Percentiles rank a stretch among this genome's conserved stretches.
Evolutionary conservation across 2,888 invertebrate genomes (phyloP).

Genomic region (Panzeria rudis): DNA sequence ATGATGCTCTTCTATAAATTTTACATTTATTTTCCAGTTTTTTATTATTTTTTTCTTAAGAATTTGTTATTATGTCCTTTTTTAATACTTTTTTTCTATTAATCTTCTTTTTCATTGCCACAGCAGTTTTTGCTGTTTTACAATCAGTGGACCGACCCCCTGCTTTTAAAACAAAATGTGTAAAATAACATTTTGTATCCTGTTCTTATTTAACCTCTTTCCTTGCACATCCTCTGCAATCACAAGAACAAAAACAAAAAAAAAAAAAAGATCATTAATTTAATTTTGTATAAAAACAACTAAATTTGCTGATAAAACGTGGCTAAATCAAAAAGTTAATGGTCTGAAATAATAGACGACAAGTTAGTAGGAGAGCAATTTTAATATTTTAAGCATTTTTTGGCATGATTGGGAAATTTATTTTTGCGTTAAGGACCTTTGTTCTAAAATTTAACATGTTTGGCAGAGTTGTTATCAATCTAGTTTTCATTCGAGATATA

Average conservation of each 20-base stretch:
- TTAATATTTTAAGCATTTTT: neutral
- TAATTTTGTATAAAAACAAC: constrained; percentile 50
- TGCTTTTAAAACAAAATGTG: constrained; percentile 2
- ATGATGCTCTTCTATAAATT: constrained; percentile 56
- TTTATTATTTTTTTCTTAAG: constrained; percentile 27
- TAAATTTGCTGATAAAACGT: constrained; percentile 41
- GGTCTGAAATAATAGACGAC: constrained; percentile 47
- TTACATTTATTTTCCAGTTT: constrained; percentile 67
- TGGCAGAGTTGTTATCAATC: no score
- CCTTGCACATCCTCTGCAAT: neutral
- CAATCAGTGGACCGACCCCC: neutral
- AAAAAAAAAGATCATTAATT: constrained; percentile 58
- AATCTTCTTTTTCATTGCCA: constrained; percentile 39
- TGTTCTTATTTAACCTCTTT: constrained; percentile 39
- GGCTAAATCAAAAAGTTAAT: constrained; percentile 65
- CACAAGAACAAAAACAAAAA: neutral
- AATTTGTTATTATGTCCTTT: constrained; percentile 13
- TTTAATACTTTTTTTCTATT: constrained; percentile 16
- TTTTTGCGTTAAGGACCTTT: neutral
- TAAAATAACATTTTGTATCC: constrained; percentile 42
- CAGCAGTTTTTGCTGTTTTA: constrained; percentile 36
- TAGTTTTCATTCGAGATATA: no score
- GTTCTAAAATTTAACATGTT: no score
- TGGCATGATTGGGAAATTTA: neutral
- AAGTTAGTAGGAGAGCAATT: constrained; percentile 18